phyloP scores from a whole-genome alignment of 2,888 invertebrate species.

The Dysmachus trigonus region DNA sequence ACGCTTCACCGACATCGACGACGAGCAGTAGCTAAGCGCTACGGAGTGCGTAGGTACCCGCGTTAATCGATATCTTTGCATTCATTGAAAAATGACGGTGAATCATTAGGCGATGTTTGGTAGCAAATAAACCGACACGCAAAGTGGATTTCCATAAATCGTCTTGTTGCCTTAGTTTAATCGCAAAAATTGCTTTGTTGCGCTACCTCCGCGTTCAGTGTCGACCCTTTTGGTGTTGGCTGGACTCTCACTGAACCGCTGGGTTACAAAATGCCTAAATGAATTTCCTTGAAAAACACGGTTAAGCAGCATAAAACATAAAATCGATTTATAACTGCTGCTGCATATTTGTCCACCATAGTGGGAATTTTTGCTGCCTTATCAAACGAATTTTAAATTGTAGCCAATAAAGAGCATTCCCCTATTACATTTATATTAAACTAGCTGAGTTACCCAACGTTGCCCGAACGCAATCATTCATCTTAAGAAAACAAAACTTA shows the following conservation, averaged over 20 bases:
- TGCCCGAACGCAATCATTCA: too few relatives aligned
- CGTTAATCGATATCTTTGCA: constrained; percentile 39
- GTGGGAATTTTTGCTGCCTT: not conserved
- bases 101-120: constrained; percentile 40
- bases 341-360: not conserved
- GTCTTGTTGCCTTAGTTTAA: constrained; percentile 17
- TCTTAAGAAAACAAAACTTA: too few relatives aligned
- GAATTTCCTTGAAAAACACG: not conserved
- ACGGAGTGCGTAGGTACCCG: constrained; percentile 27
- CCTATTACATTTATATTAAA: not conserved
- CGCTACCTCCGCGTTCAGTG: not conserved
- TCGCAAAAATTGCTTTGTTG: not conserved
- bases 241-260: not conserved
- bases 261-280: not conserved
- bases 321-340: not conserved
- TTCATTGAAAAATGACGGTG: constrained; percentile 37
- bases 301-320: not conserved
- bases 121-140: constrained; percentile 40
- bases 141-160: constrained; percentile 32
- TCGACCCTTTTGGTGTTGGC: not conserved
- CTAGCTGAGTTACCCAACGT: not conserved
- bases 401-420: not conserved
- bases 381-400: not conserved
- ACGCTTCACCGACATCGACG: not conserved
- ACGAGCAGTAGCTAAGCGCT: not conserved